Base-by-base conservation (phyloP, 2,888 invertebrate genomes). In the Eretmocerus hayati region DNA sequence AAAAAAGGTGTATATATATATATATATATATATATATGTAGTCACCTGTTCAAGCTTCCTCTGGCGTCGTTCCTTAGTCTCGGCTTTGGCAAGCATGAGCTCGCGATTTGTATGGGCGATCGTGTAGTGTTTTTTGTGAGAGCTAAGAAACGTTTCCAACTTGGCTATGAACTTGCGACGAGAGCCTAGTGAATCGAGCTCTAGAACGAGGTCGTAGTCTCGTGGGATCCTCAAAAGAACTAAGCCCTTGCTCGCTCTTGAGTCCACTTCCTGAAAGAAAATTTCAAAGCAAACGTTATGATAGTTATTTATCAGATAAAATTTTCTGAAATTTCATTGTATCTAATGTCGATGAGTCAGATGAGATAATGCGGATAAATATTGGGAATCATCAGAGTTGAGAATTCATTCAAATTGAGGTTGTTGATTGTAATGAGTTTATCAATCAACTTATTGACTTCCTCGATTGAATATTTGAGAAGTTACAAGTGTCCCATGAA, bases 41-140 rank as follows among this genome's bases (percentile, higher is more conserved):
- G 41, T 32, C 51, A 70, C 69, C 65, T 71, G 87, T 67, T 95
- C 95, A 45, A 96, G 71, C 57, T 90, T 85, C 62, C 88, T 86
- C 67, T 95, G 93, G n/a, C 95, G 74, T 6, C 94, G 78, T 64
- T 94, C 93, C 58, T 91, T 85, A 1, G 95, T 95, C 72, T 95
- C 95, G 8, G 93, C 93, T 63, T 90, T 87, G 8, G 89, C 86
- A 47, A 93, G 69, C 80, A 94, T 89, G 55, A 89, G 82, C 58
- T 93, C 93, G 23, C 90, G 79, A 57, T 81, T 81, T n/a, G 83
- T 80, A 78, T 78, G 69, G 51, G 62, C 67, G 58, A 62, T 58
- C 43, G 85, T 84, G 55, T 92, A 75, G 54, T 82, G 85, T 66
- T 90, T 92, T 66, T 90, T 90, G 64, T 90, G 85, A 35, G 87